Evolutionary conservation across 1,140 invertebrate species (phyloP), one percentile per base, ranked within the genome.

Genomic region (Aphelenchoides avenae): DNA sequence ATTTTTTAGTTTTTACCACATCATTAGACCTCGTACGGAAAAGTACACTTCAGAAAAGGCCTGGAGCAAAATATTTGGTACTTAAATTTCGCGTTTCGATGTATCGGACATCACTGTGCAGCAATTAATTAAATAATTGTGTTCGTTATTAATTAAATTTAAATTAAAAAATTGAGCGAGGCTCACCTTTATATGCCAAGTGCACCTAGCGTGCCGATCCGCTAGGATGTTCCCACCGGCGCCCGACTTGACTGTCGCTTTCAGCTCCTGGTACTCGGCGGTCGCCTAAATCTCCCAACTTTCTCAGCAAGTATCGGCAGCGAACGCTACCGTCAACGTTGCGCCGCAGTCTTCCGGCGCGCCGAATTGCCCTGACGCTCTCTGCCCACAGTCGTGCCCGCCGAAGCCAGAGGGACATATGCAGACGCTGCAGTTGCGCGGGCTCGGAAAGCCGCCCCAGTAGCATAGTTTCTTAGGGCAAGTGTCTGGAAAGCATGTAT

Each of bases 161-260:
- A n/a, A n/a, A n/a, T n/a, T n/a, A n/a, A n/a, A n/a, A n/a, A n/a
- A n/a, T n/a, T n/a, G n/a, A n/a, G n/a, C n/a, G n/a, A 18, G 2
- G n/a, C 11, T 48, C 26, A 67, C 64, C 30, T 64, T 52, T 24
- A 64, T 64, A 30, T 64, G 61, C 66, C 66, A 70, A 57, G 42
- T 48, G 20, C 66, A 70, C 15, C 30, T 37, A 11, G 61, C 42
- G 48, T 64, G 61, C 24, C 64, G 27, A 3, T 71, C 47, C 11
- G 61, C 39, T 31, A 64, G 42, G 40, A 20, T 47, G 13, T 48
- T 42, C n/a, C 41, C 22, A 36, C n/a, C 20, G 22, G 68, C 55
- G 27, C 20, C n/a, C n/a, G n/a, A n/a, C n/a, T n/a, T 54, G 39
- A 64, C 65, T 47, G 39, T 29, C 24, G 48, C 61, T 24, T 36